Evolutionary conservation across 2,113 vertebrate species (phyloP), one percentile per base, ranked within the genome.

Genomic region (Zosterops borbonicus): DNA sequence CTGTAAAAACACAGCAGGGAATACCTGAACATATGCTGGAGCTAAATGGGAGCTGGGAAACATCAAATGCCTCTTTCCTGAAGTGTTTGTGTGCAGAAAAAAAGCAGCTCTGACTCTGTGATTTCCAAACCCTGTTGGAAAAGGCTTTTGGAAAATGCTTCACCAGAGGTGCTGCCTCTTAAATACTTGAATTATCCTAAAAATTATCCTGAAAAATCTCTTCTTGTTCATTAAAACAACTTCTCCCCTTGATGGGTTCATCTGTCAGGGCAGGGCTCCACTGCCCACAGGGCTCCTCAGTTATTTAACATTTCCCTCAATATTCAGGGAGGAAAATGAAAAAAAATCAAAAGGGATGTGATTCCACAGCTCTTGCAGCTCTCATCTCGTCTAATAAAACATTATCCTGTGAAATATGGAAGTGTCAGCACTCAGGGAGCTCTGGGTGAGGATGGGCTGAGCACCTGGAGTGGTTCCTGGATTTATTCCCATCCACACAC

Each of bases 21-120:
- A 96, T 97, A 96, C 84, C 96, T 97, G 65, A 97, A 83, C 96
- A 96, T 97, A 97, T 97, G 97, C 92, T 89, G 93, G 73, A 96
- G 94, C 80, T 80, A 81, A 96, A 94, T 56, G 47, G 94, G 96
- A 87, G 94, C 86, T 95, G 80, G 62, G 86, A 92, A 91, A 95
- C 86, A 92, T 59, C 94, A 96, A 88, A 97, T 60, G 78, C 93
- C 75, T 96, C 79, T 83, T 95, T 95, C 75, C 47, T 83, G 86
- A 97, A 96, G 65, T 65, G 95, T 97, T 97, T 97, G 87, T 90
- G 96, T 91, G 86, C 67, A 19, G 56, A 83, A 95, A 95, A 83
- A 90, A 83, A 91, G 74, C 29, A 27, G 21, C 65, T 93, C 58
- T 42, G 67, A 41, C n/a, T 90, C 69, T 7, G n/a, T 78, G 91